Percentiles rank a stretch among this genome's conserved stretches.
Conservation (phyloP, 2,888 invertebrate genomes). For the Labia minor region DNA sequence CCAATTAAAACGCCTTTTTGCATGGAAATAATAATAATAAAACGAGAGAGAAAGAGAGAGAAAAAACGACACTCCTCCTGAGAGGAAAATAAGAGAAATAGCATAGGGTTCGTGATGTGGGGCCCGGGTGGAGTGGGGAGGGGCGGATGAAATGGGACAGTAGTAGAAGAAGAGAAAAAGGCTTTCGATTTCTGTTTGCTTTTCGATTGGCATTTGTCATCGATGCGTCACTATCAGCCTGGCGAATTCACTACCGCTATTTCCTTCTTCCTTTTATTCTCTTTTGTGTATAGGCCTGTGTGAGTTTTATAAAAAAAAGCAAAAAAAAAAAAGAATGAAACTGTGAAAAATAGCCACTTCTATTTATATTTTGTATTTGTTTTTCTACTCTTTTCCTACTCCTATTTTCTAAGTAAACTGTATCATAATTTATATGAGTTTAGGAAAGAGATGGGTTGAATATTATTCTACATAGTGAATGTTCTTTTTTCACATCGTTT, state of each 20-base stretch:
- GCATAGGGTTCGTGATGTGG: background rate
- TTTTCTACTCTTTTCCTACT: background rate
- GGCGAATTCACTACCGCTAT: background rate
- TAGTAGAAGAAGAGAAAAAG: constrained; percentile 15
- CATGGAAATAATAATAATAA: constrained; percentile 13
- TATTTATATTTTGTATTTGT: constrained; percentile 3
- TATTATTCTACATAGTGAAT: background rate
- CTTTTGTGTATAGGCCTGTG: no score
- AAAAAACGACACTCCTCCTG: background rate
- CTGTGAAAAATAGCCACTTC: background rate
- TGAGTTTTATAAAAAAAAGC: background rate
- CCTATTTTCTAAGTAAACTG: background rate
- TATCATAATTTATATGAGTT: background rate
- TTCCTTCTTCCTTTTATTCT: constrained; percentile 13
- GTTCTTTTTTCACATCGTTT: background rate
- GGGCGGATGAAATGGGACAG: background rate
- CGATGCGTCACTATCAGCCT: constrained; percentile 21
- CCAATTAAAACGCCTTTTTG: constrained; percentile 4
- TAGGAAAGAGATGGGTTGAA: background rate
- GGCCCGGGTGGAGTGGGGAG: background rate
- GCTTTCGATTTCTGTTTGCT: constrained; percentile 13
- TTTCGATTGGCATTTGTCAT: constrained; percentile 23
- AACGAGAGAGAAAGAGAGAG: no score
- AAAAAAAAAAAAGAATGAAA: background rate
- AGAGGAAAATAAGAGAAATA: background rate